Evolutionary conservation across 2,797 vertebrate genomes (phyloP).

Genomic region (Cossypha niveicapilla): DNA sequence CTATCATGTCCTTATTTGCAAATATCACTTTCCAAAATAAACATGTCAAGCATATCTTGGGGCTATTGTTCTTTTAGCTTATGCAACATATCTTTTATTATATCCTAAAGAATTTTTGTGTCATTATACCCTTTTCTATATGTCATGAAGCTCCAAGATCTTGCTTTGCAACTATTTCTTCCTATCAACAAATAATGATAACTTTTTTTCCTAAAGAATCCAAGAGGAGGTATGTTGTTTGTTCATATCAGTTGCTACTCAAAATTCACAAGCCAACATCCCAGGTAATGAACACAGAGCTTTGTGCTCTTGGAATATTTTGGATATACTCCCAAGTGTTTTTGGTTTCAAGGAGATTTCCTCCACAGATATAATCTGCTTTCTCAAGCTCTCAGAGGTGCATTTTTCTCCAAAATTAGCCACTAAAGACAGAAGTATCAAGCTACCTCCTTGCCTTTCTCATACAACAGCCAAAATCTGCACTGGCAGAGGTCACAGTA

Average conservation of each 20-base stretch:
- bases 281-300: fast-evolving
- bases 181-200: not conserved
- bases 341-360: not conserved
- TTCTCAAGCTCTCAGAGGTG: not conserved
- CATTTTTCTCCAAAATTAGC: not conserved
- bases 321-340: not conserved
- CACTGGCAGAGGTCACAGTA: not conserved
- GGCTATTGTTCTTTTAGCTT: not conserved
- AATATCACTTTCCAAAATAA: not conserved
- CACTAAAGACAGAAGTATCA: not conserved
- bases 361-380: not conserved
- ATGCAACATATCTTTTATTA: not conserved
- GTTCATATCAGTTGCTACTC: not conserved
- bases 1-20: not conserved
- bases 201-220: not conserved
- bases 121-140: not conserved
- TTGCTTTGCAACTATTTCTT: not conserved
- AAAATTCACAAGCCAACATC: not conserved
- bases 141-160: not conserved
- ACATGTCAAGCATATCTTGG: not conserved
- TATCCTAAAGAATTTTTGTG: not conserved
- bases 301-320: not conserved
- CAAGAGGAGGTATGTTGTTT: not conserved
- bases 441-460: not conserved
- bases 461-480: not conserved